Evolutionary conservation across 2,888 invertebrate species (phyloP), one percentile per base, ranked within the genome.

Genomic region (Melanargia galathea): DNA sequence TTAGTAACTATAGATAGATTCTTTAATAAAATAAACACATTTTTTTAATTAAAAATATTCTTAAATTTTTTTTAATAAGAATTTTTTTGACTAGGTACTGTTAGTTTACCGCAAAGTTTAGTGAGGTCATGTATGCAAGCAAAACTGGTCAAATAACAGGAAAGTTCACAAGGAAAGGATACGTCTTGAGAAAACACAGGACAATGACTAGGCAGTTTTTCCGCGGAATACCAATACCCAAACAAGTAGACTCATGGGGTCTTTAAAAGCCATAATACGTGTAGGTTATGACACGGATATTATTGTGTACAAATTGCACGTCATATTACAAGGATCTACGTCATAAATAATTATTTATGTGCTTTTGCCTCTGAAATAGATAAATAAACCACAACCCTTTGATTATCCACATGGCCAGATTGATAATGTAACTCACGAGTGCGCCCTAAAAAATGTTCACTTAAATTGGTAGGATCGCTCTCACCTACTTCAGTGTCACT

Each of bases 131-230:
- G n/a, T n/a, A n/a, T n/a, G n/a, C n/a, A n/a, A n/a, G n/a, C n/a
- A n/a, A 54, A 22, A 35, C 16, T 16, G 10, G 26, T 30, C 2
- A 57, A 46, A 33, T 13, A 13, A 18, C 22, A n/a, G 57, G 33
- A 46, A 46, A 46, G 46, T 22, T 20, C 20, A 7, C 2, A 46
- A 33, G 16, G 10, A 35, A 52, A 52, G 8, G 7, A 5, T 43
- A 11, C n/a, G n/a, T n/a, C n/a, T 24, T 8, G 22, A 48, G 22
- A 58, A 38, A 24, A 55, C 38, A 55, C 8, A 56, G 43, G 55
- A 56, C 26, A 56, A 56, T 56, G 55, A 56, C 55, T 2, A 5
- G 26, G 40, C 55, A 56, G 55, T 26, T 43, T 56, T 56, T 56
- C 16, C 43, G 43, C 40, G 13, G 43, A 26, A 43, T 26, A 7